Evolutionary conservation across 1,140 invertebrate genomes (phyloP), one percentile per base, ranked within the genome.

Genomic region (Drosophila athabasca): DNA sequence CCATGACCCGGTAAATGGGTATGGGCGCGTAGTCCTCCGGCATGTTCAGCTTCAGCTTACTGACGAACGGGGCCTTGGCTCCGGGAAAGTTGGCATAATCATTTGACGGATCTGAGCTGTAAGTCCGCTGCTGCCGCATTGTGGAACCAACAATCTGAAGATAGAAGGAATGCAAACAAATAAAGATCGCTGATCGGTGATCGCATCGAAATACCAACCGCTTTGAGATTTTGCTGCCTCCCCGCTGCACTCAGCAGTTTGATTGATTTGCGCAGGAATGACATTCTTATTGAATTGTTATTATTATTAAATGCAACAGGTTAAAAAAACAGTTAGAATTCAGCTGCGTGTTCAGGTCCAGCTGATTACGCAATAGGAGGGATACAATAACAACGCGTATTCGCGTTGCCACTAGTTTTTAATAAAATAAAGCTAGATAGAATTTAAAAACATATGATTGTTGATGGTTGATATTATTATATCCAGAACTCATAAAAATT

Each of bases 1-100:
- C 93, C 90, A 95, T 90, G 13, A 95, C 93, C 41, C 94, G 91
- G 78, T 95, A 95, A 50, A 94, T 94, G 48, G 94, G 94, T 53
- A 95, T 94, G 3, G 94, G 93, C 0, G 93, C 91, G 72, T 93
- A 93, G 62, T 92, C 93, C 50, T 91, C 91, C 6, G 93, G 92
- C 68, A 92, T 84, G 6, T 93, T 92, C 53, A 95, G 92, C 54
- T 93, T 93, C 11, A 95, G 85, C 68, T 93, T 91, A 24, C 92
- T 92, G 0, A 94, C 93, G 79, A 94, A 95, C 9, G 93, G 92
- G n/a, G 94, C 93, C 41, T 94, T 93, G 17, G 90, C 90, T 1
- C 90, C 90, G 1, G 90, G 90, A 53, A 91, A 91, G 9, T 70
- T 71, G 3, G 79, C 72, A 6, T 61, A 67, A 15, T 85, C 61